phyloP scores from a whole-genome alignment of 2,888 invertebrate species.

The Apotomis turbidana region DNA sequence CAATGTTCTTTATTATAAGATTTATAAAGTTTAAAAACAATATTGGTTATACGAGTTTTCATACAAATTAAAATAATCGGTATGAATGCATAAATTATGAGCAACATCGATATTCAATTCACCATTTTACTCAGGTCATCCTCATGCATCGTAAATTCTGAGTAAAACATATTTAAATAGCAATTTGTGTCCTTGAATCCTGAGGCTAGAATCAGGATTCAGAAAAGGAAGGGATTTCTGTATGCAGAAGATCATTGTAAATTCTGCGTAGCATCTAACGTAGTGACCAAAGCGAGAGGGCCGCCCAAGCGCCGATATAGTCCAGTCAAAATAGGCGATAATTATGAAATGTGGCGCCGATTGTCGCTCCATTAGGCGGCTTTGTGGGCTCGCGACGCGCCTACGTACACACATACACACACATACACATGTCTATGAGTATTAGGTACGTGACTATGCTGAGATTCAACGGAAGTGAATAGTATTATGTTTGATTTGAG shows the following conservation, averaged over 20 bases:
- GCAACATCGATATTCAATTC: too few species aligned
- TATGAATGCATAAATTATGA: too few species aligned
- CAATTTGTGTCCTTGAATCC: too few species aligned
- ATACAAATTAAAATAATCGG: too few species aligned
- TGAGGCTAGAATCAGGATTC: not conserved
- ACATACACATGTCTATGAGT: not conserved
- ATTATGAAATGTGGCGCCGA: slow-evolving; percentile 80
- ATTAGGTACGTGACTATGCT: slow-evolving; percentile 12
- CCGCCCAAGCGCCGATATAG: slow-evolving; percentile 70
- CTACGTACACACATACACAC: slow-evolving; percentile 22
- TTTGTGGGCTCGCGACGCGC: slow-evolving; percentile 63
- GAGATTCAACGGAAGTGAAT: slow-evolving; percentile 15
- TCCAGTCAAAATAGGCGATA: slow-evolving; percentile 80
- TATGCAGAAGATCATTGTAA: too few species aligned
- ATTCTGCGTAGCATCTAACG: slow-evolving; percentile 53
- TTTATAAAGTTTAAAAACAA: too few species aligned
- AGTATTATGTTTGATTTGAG: slow-evolving; percentile 5
- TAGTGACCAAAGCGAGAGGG: slow-evolving; percentile 52
- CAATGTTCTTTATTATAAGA: too few species aligned
- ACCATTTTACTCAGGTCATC: too few species aligned
- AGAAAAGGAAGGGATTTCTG: too few species aligned
- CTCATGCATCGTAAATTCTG: too few species aligned
- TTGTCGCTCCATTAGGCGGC: slow-evolving; percentile 78
- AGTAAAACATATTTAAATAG: too few species aligned
- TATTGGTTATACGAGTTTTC: too few species aligned